Base-by-base conservation (phyloP, 1,140 invertebrate genomes). In the Euglossa dilemma region DNA sequence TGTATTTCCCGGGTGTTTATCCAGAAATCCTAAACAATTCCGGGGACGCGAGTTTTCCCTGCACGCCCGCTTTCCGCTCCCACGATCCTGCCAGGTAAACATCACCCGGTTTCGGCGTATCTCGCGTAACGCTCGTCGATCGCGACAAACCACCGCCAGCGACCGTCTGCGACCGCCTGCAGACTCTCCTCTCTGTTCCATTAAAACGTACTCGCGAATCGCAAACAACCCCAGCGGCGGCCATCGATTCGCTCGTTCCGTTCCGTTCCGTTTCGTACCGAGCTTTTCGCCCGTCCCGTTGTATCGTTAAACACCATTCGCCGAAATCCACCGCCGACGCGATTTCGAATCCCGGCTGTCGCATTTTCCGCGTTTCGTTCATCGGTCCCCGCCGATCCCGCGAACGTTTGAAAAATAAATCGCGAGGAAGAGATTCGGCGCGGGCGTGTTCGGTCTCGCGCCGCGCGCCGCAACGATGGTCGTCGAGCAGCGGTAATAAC, bases 91-190 rank as follows among this genome's bases (percentile, higher is more conserved):
- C 14, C 36, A 52, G 23, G 70, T 63, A 80, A 80, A 80, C 47
- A 80, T 74, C 25, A 59, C 23, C 63, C 16, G 18, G 63, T 76
- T 36, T 23, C 36, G 20, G 43, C 14, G 18, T 57, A 75, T 66
- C 63, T 47, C 43, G 23, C 16, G 23, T 52, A 64, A 76, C 9
- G 25, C 52, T 64, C 74, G 25, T 50, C 16, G 36, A 56, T 36
- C 36, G 20, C 64, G 64, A 66, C 76, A 76, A 81, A 81, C 73
- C 23, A 81, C 47, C 47, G 54, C 45, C 63, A 36, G 14, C 52
- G 63, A 76, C 56, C 74, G 1, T 25, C 36, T 36, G 36, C 36
- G 36, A 36, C 36, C 36, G 36, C 36, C 36, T 4, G 36, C 36
- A 36, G 36, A 36, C 36, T 36, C 36, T 36, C 36, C 73, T 66